Evolutionary conservation across 2,888 invertebrate genomes (phyloP), one percentile per base, ranked within the genome.

Genomic region (Drosophila colorata): DNA sequence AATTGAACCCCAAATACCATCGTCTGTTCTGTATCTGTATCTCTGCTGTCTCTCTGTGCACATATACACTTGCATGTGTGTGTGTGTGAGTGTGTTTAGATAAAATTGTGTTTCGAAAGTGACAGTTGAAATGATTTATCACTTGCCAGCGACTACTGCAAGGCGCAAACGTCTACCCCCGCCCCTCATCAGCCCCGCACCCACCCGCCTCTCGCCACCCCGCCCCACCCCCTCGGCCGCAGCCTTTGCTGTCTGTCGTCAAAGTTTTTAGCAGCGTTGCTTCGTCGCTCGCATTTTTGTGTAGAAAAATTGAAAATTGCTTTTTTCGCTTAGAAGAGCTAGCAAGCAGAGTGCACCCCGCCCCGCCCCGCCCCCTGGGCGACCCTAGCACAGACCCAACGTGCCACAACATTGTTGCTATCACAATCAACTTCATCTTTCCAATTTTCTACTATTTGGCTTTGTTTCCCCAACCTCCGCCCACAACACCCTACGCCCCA

Each of bases 121-220:
- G 91, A 91, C 91, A 91, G 91, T 90, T 90, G 87, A 91, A 91
- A 91, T 91, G 91, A 91, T 91, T 91, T 91, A 91, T 91, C 91
- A 91, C 91, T 89, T 85, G 78, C 82, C 86, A 79, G 78, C 83
- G 87, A 76, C 78, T 85, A 77, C 80, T 86, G 86, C 83, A 86
- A 82, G 76, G 75, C 81, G 80, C 76, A 82, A 72, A 74, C 65
- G 69, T 67, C 76, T 69, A 57, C 63, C 76, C 65, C 61, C n/a
- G n/a, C n/a, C n/a, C n/a, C n/a, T n/a, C n/a, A n/a, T n/a, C n/a
- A n/a, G 25, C 37, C 44, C 59, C 20, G 0, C 44, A 16, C 41
- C 44, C 16, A 13, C 7, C 60, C 8, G 41, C 20, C 46, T 31
- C 60, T 37, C 4, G 0, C 18, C 31, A 1, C 41, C 6, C n/a